phyloP scores from a whole-genome alignment of 2,113 vertebrate species.

The Leucoraja erinaceus region DNA sequence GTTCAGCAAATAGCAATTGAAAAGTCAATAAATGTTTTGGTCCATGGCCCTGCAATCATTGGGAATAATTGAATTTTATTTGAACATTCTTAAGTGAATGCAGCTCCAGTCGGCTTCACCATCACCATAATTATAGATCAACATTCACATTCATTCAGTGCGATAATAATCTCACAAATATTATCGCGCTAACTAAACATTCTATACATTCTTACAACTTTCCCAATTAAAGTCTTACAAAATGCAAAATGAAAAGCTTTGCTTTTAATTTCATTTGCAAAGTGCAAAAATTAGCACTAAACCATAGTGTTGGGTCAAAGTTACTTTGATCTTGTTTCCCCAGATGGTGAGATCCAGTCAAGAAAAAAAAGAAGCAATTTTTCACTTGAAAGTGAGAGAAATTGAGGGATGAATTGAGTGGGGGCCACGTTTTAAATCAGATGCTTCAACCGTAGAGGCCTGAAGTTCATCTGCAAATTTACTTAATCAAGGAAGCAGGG shows the following conservation, averaged over 20 bases:
- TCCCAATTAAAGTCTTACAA: neutral
- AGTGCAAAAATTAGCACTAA: neutral
- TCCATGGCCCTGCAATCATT: neutral
- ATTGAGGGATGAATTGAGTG: neutral
- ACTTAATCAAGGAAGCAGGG: neutral
- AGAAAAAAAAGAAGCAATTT: neutral
- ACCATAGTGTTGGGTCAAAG: neutral
- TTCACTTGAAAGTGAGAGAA: neutral
- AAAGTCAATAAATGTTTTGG: neutral
- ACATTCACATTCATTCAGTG: neutral
- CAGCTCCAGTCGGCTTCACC: neutral
- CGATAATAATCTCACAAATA: neutral
- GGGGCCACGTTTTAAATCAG: neutral
- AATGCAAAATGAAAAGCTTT: neutral
- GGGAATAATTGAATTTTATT: neutral
- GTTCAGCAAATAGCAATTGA: neutral
- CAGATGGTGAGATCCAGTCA: neutral
- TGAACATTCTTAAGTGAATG: constrained; percentile 3
- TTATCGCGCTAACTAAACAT: too few relatives aligned
- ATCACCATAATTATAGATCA: neutral
- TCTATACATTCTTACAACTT: neutral
- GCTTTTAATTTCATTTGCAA: constrained; percentile 10
- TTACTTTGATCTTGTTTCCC: neutral
- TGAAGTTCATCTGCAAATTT: neutral
- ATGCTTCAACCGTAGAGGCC: neutral